Percentiles rank a stretch among this genome's conserved stretches.
These are phyloP conservation scores for Acanthopagrus latus DNA, from an alignment of 2,797 vertebrate genomes.

Conservation along the genomic window DNA sequence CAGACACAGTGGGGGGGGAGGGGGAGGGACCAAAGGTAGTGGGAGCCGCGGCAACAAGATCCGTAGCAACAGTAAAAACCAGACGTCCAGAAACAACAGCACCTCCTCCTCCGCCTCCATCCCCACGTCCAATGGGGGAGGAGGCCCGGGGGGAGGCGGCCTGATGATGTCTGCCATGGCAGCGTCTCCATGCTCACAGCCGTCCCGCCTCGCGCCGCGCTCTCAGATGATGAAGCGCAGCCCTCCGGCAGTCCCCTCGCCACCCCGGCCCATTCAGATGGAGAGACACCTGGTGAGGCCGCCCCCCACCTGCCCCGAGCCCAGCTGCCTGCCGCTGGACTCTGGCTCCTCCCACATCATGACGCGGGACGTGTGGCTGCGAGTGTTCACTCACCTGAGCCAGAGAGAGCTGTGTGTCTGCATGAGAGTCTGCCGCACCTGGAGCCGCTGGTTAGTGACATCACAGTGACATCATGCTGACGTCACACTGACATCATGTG, in stretches of 20 bases:
- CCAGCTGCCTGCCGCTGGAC: slow-evolving; percentile 91
- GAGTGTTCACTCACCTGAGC: slow-evolving; percentile 91
- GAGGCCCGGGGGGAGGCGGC: slow-evolving; percentile 51
- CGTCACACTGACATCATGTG: too few species aligned
- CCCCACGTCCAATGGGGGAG: slow-evolving; percentile 76
- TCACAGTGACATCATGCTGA: not conserved
- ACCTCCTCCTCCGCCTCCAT: slow-evolving; percentile 72
- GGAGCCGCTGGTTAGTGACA: slow-evolving; percentile 93
- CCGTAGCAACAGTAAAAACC: slow-evolving; percentile 74
- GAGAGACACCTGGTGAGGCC: slow-evolving; percentile 92
- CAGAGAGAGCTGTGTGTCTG: slow-evolving; percentile 92
- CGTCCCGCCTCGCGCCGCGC: slow-evolving; percentile 81
- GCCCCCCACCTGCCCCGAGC: slow-evolving; percentile 92
- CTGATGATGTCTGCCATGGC: slow-evolving; percentile 72
- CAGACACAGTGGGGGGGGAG: slow-evolving; percentile 72
- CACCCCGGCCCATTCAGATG: slow-evolving; percentile 90
- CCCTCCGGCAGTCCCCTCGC: slow-evolving; percentile 90
- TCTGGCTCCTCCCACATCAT: slow-evolving; percentile 90
- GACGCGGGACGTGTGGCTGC: slow-evolving; percentile 90
- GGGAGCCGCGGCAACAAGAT: slow-evolving; percentile 76
- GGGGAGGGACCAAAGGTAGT: slow-evolving; percentile 67
- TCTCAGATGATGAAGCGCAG: slow-evolving; percentile 87
- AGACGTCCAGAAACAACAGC: slow-evolving; percentile 59
- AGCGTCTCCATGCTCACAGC: slow-evolving; percentile 80
- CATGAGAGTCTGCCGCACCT: slow-evolving; percentile 95